Conservation (phyloP, 2,113 vertebrate genomes). For the Murina feae region DNA sequence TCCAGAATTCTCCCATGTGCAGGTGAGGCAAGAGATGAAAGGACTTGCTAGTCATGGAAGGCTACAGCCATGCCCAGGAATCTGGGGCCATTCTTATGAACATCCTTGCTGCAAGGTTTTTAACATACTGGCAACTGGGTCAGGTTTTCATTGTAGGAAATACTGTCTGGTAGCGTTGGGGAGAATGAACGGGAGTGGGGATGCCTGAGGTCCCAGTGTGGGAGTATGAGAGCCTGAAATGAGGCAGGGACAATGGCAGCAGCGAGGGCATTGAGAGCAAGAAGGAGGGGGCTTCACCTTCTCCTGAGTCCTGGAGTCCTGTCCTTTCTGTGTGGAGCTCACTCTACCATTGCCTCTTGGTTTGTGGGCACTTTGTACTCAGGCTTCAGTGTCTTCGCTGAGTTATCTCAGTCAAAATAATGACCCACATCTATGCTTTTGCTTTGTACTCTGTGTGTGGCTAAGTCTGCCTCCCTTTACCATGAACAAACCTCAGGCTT, state of each 20-base stretch:
- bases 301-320: accelerated
- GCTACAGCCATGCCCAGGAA: too few species aligned
- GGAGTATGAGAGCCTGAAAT: background rate
- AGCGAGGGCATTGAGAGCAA: background rate
- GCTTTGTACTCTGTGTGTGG: background rate
- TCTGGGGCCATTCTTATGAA: background rate
- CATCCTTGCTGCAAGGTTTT: background rate
- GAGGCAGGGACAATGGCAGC: accelerated
- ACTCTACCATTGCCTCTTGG: background rate
- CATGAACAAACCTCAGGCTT: background rate
- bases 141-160: background rate
- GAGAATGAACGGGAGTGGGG: accelerated
- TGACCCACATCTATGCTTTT: background rate
- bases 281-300: background rate
- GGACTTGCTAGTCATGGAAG: background rate
- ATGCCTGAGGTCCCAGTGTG: too few species aligned
- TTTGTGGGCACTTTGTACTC: background rate
- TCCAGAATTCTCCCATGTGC: accelerated
- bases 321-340: background rate
- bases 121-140: background rate
- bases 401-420: background rate
- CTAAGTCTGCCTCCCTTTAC: background rate
- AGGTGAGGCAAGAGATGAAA: background rate
- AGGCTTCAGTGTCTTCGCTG: background rate
- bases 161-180: accelerated